Base-by-base conservation (phyloP, 2,888 invertebrate species). In the Eudasyphora cyanicolor region DNA sequence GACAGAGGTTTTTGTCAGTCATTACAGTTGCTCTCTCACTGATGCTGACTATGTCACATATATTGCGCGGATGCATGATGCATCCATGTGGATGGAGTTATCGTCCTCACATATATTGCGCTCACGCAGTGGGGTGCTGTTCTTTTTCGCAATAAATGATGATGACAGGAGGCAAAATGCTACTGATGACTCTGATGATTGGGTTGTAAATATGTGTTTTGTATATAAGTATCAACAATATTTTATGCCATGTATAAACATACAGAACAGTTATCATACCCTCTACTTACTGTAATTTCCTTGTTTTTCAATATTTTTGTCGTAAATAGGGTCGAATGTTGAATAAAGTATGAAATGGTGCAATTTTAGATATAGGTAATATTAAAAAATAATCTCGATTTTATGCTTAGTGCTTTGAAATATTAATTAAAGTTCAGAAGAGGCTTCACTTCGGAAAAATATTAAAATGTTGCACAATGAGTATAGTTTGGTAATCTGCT, bases 161-260 rank as follows among this genome's bases (percentile, higher is more conserved):
- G 69, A 73, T 80, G 80, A 80, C 51, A 70, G 67, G 82, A 79
- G 45, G 57, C 79, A 79, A 73, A 32, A 79, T 45, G 35, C 67
- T 57, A 27, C 76, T 45, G 35, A 73, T 57, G 57, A 51, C 19
- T 7, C 14, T 27, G 27, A 57, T 57, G 57, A 57, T 14, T 21
- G 24, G 21, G 57, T 12, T 27, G 51, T 51, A 24, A 42, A 49
- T 60, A 69, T 60, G 10, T 27, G 57, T 57, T n/a, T 60, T 60
- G 32, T 71, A 29, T 75, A 60, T 62, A 60, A n/a, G n/a, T n/a
- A n/a, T n/a, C n/a, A n/a, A 69, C 21, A 57, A 57, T 57, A 27
- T 57, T 12, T 24, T 67, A 67, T 71, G 49, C n/a, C n/a, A n/a
- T 70, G 62, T 70, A 51, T 42, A 77, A 49, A 73, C 27, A 35